Evolutionary conservation across 2,797 vertebrate genomes (phyloP).

Genomic region (Cyprinella venusta): DNA sequence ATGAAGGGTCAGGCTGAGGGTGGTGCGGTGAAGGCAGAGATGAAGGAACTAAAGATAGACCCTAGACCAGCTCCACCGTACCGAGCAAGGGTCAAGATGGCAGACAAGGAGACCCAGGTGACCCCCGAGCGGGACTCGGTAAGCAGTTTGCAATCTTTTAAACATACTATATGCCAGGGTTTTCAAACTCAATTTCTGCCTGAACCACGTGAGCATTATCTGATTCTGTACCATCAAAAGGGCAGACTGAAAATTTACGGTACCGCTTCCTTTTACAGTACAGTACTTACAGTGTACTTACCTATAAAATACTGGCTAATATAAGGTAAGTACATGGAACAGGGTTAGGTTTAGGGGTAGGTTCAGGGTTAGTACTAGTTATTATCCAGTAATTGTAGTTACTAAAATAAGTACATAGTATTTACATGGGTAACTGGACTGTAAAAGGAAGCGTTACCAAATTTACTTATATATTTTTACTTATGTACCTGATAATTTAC

Average conservation of each 20-base stretch:
- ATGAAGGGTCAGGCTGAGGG: conserved; percentile 77
- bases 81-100: conserved; percentile 80
- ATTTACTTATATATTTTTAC: no score
- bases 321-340: no score
- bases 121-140: conserved; percentile 81
- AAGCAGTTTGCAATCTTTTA: conserved; percentile 58
- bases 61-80: conserved; percentile 82
- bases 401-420: no score
- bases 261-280: no score
- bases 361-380: no score
- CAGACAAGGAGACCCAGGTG: conserved; percentile 83
- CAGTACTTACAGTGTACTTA: no score
- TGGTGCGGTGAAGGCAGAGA: conserved; percentile 75
- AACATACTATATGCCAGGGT: not conserved
- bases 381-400: no score
- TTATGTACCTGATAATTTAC: no score
- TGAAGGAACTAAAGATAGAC: conserved; percentile 76
- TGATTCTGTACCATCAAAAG: not conserved
- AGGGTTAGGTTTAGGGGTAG: no score
- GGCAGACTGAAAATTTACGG: not conserved
- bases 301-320: no score
- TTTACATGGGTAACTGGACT: no score
- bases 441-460: no score
- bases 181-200: not conserved
- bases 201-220: not conserved